Conservation (phyloP, 1,140 invertebrate genomes). For the Marisa cornuarietis region DNA sequence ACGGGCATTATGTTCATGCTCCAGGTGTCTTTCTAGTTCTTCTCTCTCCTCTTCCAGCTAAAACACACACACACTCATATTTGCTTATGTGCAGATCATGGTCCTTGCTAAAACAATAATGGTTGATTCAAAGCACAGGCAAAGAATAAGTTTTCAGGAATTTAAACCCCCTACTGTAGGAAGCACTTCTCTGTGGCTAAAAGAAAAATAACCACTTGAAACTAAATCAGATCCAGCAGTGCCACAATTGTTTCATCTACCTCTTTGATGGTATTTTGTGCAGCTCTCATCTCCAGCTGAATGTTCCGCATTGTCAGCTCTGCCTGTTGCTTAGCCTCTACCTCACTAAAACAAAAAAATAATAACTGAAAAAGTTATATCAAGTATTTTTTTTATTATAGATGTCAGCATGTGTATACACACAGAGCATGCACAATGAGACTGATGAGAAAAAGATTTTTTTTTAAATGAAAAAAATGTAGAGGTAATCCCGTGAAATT, state of each 20-base stretch:
- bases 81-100: not conserved
- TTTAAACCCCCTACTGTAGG: too few relatives aligned
- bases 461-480: too few relatives aligned
- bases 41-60: constrained; percentile 59
- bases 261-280: constrained; percentile 53
- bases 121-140: too few relatives aligned
- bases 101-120: too few relatives aligned
- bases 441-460: too few relatives aligned
- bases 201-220: not conserved
- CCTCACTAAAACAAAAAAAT: constrained; percentile 45
- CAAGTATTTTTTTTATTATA: too few relatives aligned
- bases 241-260: constrained; percentile 27
- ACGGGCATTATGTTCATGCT: constrained; percentile 53
- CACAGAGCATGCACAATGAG: too few relatives aligned
- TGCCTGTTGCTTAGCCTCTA: constrained; percentile 57
- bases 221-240: not conserved
- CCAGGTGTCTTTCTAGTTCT: constrained; percentile 46
- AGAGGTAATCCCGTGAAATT: too few relatives aligned
- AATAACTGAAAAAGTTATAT: not conserved
- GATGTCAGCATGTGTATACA: too few relatives aligned
- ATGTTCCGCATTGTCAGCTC: constrained; percentile 60
- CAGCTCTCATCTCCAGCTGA: constrained; percentile 58
- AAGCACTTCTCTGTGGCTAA: too few relatives aligned
- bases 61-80: constrained; percentile 12
- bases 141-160: too few relatives aligned